phyloP scores from a whole-genome alignment of 2,888 invertebrate species.

The Colletes collaris region DNA sequence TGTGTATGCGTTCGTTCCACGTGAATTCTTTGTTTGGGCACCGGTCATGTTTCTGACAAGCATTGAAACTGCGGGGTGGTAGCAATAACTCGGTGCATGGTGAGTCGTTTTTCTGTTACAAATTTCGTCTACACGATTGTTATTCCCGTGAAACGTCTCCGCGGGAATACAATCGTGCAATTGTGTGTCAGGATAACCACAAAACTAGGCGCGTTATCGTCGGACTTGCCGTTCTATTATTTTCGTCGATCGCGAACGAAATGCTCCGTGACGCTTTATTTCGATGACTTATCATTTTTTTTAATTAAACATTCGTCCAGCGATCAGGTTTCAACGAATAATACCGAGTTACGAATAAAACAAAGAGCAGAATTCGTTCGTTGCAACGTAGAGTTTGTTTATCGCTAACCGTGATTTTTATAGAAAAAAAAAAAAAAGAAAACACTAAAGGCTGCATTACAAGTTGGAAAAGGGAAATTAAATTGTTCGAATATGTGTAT shows the following conservation, averaged over 20 bases:
- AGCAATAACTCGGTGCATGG: slow-evolving; percentile 69
- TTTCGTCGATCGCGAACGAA: slow-evolving; percentile 16
- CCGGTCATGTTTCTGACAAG: slow-evolving; percentile 75
- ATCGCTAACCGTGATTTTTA: not conserved
- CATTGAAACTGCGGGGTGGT: slow-evolving; percentile 65
- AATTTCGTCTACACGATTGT: not conserved
- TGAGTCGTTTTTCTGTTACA: slow-evolving; percentile 54
- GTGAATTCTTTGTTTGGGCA: slow-evolving; percentile 77
- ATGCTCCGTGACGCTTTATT: too few species aligned
- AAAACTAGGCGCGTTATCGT: slow-evolving; percentile 50
- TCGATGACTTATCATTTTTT: not conserved
- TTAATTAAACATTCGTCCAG: not conserved
- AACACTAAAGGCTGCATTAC: not conserved
- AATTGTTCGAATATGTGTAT: not conserved
- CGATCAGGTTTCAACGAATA: not conserved
- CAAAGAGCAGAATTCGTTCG: slow-evolving; percentile 11
- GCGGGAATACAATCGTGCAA: slow-evolving; percentile 17
- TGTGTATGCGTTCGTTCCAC: slow-evolving; percentile 75
- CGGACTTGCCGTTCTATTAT: slow-evolving; percentile 23
- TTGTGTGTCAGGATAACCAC: slow-evolving; percentile 69
- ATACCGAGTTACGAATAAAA: not conserved
- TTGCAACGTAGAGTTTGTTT: not conserved
- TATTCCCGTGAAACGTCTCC: slow-evolving; percentile 9
- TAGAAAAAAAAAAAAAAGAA: not conserved
- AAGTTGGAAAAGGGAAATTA: not conserved